Evolutionary conservation across 2,888 invertebrate species (phyloP).

Genomic region (Linnaemya vulpina): DNA sequence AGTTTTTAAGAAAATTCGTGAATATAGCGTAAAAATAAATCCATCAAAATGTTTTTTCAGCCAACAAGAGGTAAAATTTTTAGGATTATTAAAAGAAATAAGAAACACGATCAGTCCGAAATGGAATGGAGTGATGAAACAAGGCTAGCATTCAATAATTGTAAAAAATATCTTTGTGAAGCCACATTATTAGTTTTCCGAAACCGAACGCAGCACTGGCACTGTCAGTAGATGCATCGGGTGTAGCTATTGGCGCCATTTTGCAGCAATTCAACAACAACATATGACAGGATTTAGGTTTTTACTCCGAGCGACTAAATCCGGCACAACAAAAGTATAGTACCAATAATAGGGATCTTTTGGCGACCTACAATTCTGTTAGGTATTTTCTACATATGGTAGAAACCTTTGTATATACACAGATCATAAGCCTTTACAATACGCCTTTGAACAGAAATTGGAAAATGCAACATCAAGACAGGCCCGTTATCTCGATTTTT

Average conservation of each 20-base stretch:
- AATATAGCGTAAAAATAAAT: slow-evolving; percentile 73
- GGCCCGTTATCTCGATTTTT: slow-evolving; percentile 1
- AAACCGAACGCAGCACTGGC: slow-evolving; percentile 23
- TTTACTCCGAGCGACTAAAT: slow-evolving; percentile 51
- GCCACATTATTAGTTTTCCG: slow-evolving; percentile 35
- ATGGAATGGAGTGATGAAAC: slow-evolving; percentile 16
- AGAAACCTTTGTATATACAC: slow-evolving; percentile 79
- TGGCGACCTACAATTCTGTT: slow-evolving; percentile 57
- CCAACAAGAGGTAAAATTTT: slow-evolving; percentile 15
- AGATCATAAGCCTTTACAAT: slow-evolving; percentile 79
- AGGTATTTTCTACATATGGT: slow-evolving; percentile 74
- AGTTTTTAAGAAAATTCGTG: slow-evolving; percentile 42
- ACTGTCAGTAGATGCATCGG: slow-evolving; percentile 44
- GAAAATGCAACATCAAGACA: slow-evolving; percentile 73
- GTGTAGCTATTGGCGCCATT: slow-evolving; percentile 22
- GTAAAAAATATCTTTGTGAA: slow-evolving; percentile 17
- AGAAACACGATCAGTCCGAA: neutral
- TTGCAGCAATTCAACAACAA: slow-evolving; percentile 41
- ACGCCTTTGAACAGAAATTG: slow-evolving; percentile 75
- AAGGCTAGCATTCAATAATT: slow-evolving; percentile 6
- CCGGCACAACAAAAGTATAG: slow-evolving; percentile 53
- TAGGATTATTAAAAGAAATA: slow-evolving; percentile 12
- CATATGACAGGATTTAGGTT: slow-evolving; percentile 41
- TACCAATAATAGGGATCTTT: slow-evolving; percentile 53
- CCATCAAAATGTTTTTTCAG: slow-evolving; percentile 67